Evolutionary conservation across 2,797 vertebrate species (phyloP), one percentile per base, ranked within the genome.

Genomic region (Nothura maculosa): DNA sequence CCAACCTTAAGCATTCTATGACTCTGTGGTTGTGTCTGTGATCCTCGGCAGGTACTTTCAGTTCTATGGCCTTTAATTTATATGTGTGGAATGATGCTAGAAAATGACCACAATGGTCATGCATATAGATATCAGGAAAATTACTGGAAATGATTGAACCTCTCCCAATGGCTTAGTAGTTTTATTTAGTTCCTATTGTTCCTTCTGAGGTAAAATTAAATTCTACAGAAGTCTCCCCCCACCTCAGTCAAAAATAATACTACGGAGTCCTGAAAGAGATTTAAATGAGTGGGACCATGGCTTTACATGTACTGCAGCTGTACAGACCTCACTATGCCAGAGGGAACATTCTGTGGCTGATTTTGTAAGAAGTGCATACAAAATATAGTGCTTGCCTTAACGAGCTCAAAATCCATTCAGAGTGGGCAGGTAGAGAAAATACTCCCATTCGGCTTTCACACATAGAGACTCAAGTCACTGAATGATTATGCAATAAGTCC

Each of bases 131-230:
- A 85, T 52, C 83, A 86, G 10, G 68, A 76, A 8, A 47, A 21
- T 43, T 84, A 84, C 61, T 45, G 62, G 40, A 84, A 95, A 69
- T 74, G 3, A 24, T 12, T 74, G 52, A 81, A 70, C 72, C 4
- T 81, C 45, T 92, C 77, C 70, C 88, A 60, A 0, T 18, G n/a
- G 50, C 47, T n/a, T 88, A 11, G 6, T 12, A 68, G 63, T 48
- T 87, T 83, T 75, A 91, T 92, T 88, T 76, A 84, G 67, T 62
- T 42, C 66, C 27, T 73, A 12, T 86, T 92, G 50, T 73, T 81
- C 62, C 91, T 95, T 69, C 67, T 32, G 30, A 83, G 54, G 15
- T 38, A 93, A 92, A 95, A 88, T 92, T 88, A 63, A 70, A 63
- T 36, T 32, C 30, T 42, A 62, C 80, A 87, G 42, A 78, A 5